These are phyloP conservation scores for Amphiprion ocellaris DNA, from an alignment of 2,113 vertebrate species.

Conservation along the genomic window DNA sequence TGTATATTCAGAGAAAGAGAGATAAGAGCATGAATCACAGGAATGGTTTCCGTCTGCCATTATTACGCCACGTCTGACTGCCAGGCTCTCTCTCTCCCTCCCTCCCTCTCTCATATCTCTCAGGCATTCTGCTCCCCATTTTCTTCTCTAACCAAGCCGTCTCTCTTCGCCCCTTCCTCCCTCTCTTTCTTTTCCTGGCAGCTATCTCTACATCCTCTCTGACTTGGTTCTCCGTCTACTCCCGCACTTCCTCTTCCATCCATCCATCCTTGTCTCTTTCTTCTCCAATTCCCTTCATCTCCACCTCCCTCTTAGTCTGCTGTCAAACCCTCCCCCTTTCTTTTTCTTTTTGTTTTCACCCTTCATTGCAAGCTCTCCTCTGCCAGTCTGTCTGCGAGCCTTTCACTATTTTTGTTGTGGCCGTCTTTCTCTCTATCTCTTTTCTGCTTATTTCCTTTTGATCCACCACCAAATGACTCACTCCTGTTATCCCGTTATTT, in stretches of 20 bases:
- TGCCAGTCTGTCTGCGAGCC: constrained; percentile 11
- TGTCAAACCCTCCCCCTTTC: constrained; percentile 24
- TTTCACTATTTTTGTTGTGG: constrained; percentile 6
- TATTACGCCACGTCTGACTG: constrained; percentile 61
- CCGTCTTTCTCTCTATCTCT: neutral
- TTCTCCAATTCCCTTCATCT: constrained; percentile 39
- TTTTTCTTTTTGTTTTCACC: neutral
- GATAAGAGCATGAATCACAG: constrained; percentile 29
- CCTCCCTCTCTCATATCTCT: constrained; percentile 6
- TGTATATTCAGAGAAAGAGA: neutral
- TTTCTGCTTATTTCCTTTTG: constrained; percentile 37
- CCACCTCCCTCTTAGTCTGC: constrained; percentile 53
- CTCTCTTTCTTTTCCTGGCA: constrained; percentile 52
- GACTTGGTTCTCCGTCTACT: constrained; percentile 39
- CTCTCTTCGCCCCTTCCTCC: constrained; percentile 35
- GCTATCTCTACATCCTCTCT: constrained; percentile 38
- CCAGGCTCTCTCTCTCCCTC: constrained; percentile 30
- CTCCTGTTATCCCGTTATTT: constrained; percentile 40
- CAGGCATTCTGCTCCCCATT: constrained; percentile 28
- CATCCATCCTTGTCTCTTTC: constrained; percentile 42
- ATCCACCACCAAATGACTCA: constrained; percentile 46
- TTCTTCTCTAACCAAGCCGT: constrained; percentile 47
- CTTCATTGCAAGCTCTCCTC: constrained; percentile 26
- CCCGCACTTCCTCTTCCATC: constrained; percentile 39
- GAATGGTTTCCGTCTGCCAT: constrained; percentile 45